These are phyloP conservation scores for Phallusia fumigata DNA, from an alignment of 23 tunicate genomes.

Conservation along the genomic window DNA sequence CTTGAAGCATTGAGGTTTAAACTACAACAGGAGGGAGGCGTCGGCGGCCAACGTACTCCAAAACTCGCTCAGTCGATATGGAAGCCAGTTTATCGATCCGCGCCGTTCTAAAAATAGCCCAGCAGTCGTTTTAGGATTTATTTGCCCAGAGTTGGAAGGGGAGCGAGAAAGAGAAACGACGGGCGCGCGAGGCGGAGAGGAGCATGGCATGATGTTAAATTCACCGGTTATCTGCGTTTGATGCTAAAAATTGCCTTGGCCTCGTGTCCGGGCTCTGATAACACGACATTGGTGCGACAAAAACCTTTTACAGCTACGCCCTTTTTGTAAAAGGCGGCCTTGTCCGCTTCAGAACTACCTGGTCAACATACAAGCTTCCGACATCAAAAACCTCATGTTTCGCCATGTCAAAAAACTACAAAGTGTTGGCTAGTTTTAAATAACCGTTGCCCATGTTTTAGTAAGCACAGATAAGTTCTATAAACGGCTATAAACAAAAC, in stretches of 20 bases:
- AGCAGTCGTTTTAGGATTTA: background rate
- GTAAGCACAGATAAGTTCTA: no score
- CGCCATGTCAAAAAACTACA: no score
- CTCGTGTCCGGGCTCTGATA: background rate
- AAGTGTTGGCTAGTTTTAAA: no score
- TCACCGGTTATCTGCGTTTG: slow-evolving; percentile 6
- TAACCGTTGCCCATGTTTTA: no score
- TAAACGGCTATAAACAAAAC: no score
- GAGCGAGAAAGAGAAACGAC: background rate
- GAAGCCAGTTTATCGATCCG: slow-evolving; percentile 2
- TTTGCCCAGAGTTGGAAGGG: background rate
- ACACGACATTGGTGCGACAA: background rate
- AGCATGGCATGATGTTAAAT: background rate
- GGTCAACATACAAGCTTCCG: no score
- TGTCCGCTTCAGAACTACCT: background rate
- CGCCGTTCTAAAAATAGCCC: background rate
- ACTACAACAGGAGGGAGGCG: no score
- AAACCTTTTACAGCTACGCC: background rate
- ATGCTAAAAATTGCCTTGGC: slow-evolving; percentile 5
- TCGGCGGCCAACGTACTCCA: background rate
- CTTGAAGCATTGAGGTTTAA: no score
- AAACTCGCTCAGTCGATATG: background rate
- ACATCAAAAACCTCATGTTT: no score
- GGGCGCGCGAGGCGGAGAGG: slow-evolving; percentile 1
- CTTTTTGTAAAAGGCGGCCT: background rate